phyloP scores from a whole-genome alignment of 2,888 invertebrate genomes.

The Drosophila paranaensis region DNA sequence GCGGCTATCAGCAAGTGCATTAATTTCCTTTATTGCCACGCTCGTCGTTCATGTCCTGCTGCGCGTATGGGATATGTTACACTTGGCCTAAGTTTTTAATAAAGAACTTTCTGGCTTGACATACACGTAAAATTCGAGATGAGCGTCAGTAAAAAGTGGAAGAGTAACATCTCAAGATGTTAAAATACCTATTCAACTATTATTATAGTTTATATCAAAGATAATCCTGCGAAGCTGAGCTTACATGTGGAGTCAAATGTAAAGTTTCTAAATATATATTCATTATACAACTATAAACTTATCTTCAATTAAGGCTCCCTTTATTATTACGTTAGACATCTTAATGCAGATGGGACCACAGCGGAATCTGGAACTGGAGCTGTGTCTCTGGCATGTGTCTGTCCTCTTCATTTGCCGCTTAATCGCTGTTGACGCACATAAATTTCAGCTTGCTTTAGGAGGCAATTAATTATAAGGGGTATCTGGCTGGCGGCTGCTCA shows the following conservation, averaged over 20 bases:
- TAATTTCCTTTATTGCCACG: slow-evolving; percentile 41
- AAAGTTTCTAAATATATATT: no score
- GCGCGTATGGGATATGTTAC: background rate
- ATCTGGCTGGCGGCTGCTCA: slow-evolving; percentile 13
- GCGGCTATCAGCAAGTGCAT: slow-evolving; percentile 46
- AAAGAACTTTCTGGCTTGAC: background rate
- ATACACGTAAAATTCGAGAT: background rate
- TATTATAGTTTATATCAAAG: no score
- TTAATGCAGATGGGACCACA: background rate
- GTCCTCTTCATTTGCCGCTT: slow-evolving; percentile 60
- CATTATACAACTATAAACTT: no score
- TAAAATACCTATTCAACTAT: background rate
- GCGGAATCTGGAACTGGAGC: slow-evolving; percentile 5
- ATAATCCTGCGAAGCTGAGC: no score
- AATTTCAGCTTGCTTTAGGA: slow-evolving; percentile 53
- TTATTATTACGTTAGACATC: background rate
- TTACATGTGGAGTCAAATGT: no score
- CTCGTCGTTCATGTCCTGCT: slow-evolving; percentile 8
- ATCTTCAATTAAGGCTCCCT: background rate
- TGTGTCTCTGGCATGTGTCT: slow-evolving; percentile 59
- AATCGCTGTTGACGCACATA: slow-evolving; percentile 79
- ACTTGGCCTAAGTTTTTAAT: background rate
- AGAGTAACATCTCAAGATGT: background rate
- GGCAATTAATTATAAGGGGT: slow-evolving; percentile 61
- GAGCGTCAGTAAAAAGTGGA: background rate